Evolutionary conservation across 2,113 vertebrate species (phyloP).

Genomic region (Hystrix brachyura): DNA sequence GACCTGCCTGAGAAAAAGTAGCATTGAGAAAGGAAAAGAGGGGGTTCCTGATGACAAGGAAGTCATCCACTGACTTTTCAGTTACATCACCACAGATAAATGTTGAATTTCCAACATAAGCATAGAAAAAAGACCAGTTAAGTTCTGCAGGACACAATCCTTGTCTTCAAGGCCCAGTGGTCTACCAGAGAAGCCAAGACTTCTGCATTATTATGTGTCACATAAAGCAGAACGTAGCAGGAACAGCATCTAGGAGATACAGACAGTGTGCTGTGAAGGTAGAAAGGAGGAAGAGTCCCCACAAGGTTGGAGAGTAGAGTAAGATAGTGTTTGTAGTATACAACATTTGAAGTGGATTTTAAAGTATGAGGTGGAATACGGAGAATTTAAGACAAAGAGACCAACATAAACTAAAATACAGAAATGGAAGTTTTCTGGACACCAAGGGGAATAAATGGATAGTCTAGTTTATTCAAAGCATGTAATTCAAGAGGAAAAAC

Average conservation of each 20-base stretch:
- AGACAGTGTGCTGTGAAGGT: neutral
- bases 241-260: neutral
- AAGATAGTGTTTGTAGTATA: neutral
- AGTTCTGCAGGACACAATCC: neutral
- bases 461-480: neutral
- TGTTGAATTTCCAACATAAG: neutral
- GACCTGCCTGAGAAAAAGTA: neutral
- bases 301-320: neutral
- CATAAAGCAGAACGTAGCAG: neutral
- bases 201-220: neutral
- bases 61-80: neutral
- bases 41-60: neutral
- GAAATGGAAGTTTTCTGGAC: slow-evolving; percentile 49
- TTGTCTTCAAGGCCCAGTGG: neutral
- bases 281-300: neutral
- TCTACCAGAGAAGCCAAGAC: neutral
- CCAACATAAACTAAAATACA: slow-evolving; percentile 36
- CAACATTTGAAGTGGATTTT: neutral
- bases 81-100: neutral
- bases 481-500: slow-evolving; percentile 36
- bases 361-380: neutral
- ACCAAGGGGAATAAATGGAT: neutral
- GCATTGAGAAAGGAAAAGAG: neutral
- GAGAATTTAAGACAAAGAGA: slow-evolving; percentile 16
- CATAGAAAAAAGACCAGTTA: neutral